Evolutionary conservation across 1,140 invertebrate species (phyloP).

Genomic region (Pseudomyrmex gracilis): DNA sequence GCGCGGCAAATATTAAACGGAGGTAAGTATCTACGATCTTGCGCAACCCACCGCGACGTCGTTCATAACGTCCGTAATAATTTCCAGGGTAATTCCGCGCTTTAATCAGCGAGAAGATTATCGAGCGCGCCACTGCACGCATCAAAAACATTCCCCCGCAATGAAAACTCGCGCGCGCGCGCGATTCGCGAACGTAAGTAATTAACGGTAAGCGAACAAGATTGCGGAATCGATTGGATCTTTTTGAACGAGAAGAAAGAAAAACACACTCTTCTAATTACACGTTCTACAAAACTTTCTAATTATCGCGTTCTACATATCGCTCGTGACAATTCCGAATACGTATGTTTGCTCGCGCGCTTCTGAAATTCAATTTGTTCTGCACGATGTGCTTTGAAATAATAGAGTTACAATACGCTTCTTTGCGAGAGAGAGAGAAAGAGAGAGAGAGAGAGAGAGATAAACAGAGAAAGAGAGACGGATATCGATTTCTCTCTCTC

Average conservation of each 20-base stretch:
- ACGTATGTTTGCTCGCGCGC: too few species aligned
- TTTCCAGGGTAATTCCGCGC: conserved; percentile 32
- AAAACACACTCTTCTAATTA: too few species aligned
- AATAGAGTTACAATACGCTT: conserved; percentile 4
- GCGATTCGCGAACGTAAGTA: conserved; percentile 12
- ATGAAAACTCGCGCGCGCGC: neutral
- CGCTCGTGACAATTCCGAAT: too few species aligned
- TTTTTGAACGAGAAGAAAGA: too few species aligned
- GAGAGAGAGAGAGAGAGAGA: too few species aligned
- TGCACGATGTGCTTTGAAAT: neutral
- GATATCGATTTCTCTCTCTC: conserved; percentile 41
- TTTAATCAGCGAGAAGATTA: conserved; percentile 44
- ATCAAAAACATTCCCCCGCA: conserved; percentile 10
- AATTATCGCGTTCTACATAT: too few species aligned
- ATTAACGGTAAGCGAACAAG: neutral
- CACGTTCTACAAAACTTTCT: too few species aligned
- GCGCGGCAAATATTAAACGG: conserved; percentile 26
- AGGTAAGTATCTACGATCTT: conserved; percentile 33
- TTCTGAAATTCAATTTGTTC: too few species aligned
- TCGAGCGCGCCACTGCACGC: neutral
- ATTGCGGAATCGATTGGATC: conserved; percentile 10
- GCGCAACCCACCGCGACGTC: neutral
- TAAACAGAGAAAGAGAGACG: too few species aligned
- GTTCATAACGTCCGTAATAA: conserved; percentile 41
- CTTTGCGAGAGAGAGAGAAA: neutral